Percentiles rank a stretch among this genome's conserved stretches.
phyloP scores from a whole-genome alignment of 1,140 invertebrate genomes.

The Neomicropteryx cornuta region DNA sequence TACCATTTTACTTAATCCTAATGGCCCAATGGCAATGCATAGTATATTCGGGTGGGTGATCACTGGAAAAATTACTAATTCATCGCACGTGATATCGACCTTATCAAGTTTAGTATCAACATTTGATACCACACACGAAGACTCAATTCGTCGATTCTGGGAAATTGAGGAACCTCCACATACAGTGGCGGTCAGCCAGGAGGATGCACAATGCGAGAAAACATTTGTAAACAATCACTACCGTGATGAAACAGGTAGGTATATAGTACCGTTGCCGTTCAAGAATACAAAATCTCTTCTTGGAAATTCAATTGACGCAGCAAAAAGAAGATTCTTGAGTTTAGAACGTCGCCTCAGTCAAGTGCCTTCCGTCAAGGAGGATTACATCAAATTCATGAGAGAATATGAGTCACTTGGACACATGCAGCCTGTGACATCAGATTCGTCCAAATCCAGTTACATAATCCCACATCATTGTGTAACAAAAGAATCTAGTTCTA shows the following conservation, averaged over 20 bases:
- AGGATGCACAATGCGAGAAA: slow-evolving; percentile 15
- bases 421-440: slow-evolving; percentile 9
- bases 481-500: slow-evolving; percentile 16
- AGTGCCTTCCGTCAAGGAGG: slow-evolving; percentile 8
- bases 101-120: too few relatives aligned
- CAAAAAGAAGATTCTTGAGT: slow-evolving; percentile 11
- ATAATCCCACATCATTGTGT: slow-evolving; percentile 20
- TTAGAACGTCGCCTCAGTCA: slow-evolving; percentile 6
- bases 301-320: slow-evolving; percentile 15
- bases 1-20: too few relatives aligned
- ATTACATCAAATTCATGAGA: slow-evolving; percentile 16
- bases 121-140: too few relatives aligned
- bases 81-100: too few relatives aligned
- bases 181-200: slow-evolving; percentile 8
- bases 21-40: too few relatives aligned
- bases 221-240: slow-evolving; percentile 11
- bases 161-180: slow-evolving; percentile 15
- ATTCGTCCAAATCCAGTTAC: slow-evolving; percentile 6
- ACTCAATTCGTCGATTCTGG: slow-evolving; percentile 13
- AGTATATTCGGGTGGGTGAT: too few relatives aligned
- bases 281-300: slow-evolving; percentile 12
- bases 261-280: slow-evolving; percentile 20
- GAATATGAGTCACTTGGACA: slow-evolving; percentile 20
- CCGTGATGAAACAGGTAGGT: slow-evolving; percentile 15
- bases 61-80: too few relatives aligned